Evolutionary conservation across 2,888 invertebrate species (phyloP).

Genomic region (Watsonalla binaria): DNA sequence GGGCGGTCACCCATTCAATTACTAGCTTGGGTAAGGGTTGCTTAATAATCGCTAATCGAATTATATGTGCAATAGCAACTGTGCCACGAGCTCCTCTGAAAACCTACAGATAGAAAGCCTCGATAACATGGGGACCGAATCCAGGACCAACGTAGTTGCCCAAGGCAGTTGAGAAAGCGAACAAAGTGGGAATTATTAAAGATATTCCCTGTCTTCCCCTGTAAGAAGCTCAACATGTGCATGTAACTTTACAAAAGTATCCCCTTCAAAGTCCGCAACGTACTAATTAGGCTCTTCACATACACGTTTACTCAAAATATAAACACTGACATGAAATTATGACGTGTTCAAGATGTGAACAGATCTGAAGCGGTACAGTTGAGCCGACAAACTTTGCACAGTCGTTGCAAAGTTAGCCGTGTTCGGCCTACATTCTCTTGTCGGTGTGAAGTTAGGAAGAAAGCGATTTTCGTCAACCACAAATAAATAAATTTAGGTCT

Average conservation of each 20-base stretch:
- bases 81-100: too few relatives aligned
- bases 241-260: not conserved
- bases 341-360: constrained; percentile 4
- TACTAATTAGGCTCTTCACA: not conserved
- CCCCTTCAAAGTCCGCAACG: not conserved
- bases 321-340: not conserved
- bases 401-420: constrained; percentile 34
- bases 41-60: too few relatives aligned
- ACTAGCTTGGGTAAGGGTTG: too few relatives aligned
- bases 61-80: too few relatives aligned
- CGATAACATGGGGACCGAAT: too few relatives aligned
- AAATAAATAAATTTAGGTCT: too few relatives aligned
- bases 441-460: constrained; percentile 7
- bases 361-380: constrained; percentile 9
- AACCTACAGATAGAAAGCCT: too few relatives aligned
- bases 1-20: too few relatives aligned
- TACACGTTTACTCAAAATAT: not conserved
- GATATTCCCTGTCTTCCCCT: too few relatives aligned
- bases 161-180: too few relatives aligned
- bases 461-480: not conserved
- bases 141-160: too few relatives aligned
- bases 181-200: too few relatives aligned
- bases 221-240: not conserved
- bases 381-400: constrained; percentile 32
- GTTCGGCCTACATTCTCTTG: constrained; percentile 45